A percentile compares a stretch with the other conserved stretches of the same genome.
These are phyloP conservation scores for Erythrocebus patas DNA, from an alignment of 2,113 vertebrate species.

Conservation along the genomic window DNA sequence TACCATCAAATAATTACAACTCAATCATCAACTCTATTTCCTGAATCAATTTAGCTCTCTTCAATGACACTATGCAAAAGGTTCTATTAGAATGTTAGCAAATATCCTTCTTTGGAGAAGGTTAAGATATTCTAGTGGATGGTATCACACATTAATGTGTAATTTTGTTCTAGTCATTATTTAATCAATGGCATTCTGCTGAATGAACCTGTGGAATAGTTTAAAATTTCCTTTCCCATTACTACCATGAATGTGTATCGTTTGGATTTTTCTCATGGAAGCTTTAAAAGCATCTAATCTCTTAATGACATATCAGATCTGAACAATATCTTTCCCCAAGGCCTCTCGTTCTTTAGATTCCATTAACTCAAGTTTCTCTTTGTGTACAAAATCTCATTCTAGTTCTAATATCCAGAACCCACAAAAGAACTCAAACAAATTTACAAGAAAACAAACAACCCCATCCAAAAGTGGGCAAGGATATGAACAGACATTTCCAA, in stretches of 20 bases:
- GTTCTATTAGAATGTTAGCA: constrained; percentile 61
- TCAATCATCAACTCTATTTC: constrained; percentile 56
- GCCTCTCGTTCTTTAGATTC: constrained; percentile 59
- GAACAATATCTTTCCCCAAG: constrained; percentile 64
- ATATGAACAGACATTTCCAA: no score
- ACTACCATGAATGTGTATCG: constrained; percentile 51
- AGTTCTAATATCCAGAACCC: no score
- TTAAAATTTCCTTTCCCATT: constrained; percentile 59
- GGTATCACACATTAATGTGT: constrained; percentile 54
- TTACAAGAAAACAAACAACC: no score
- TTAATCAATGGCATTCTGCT: constrained; percentile 71
- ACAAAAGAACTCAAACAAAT: no score
- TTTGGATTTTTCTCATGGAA: constrained; percentile 57
- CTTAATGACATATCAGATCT: constrained; percentile 66
- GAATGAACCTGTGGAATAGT: constrained; percentile 57
- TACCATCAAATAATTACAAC: constrained; percentile 55
- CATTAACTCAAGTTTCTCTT: constrained; percentile 64
- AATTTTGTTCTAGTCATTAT: constrained; percentile 71
- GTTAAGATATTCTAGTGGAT: constrained; percentile 50
- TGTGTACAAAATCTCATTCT: constrained; percentile 56
- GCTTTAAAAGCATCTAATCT: constrained; percentile 70
- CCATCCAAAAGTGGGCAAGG: no score
- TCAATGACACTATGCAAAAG: constrained; percentile 12
- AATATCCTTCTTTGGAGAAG: constrained; percentile 57
- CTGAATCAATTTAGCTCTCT: constrained; percentile 53